These are phyloP conservation scores for Melospiza melodia DNA, from an alignment of 2,113 vertebrate species.

Conservation along the genomic window DNA sequence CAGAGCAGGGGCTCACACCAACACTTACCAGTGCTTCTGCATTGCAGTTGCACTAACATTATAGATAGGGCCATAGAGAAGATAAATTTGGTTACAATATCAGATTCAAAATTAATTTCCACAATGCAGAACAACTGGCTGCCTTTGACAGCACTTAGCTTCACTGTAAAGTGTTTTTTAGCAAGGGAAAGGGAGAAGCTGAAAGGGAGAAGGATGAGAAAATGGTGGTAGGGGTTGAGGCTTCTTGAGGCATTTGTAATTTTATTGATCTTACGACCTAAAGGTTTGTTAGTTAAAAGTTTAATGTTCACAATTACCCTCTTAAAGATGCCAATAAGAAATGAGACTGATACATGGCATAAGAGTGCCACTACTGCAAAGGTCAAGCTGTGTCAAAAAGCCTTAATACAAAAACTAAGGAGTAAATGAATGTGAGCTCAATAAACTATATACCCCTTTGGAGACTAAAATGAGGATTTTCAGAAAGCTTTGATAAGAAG, in stretches of 20 bases:
- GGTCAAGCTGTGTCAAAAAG: not conserved
- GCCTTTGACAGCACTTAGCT: not conserved
- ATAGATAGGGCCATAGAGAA: not conserved
- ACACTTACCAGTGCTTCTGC: not conserved
- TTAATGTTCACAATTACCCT: not conserved
- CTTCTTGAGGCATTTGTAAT: not conserved
- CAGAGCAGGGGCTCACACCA: not conserved
- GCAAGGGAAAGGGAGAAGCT: not conserved
- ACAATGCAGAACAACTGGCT: not conserved
- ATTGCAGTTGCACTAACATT: not conserved
- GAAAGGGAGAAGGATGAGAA: not conserved
- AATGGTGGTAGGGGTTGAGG: fast-evolving
- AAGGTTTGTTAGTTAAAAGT: not conserved
- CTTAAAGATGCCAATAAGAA: not conserved
- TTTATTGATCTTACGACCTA: not conserved
- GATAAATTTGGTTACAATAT: not conserved
- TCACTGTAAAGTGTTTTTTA: not conserved
- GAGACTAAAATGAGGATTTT: not conserved
- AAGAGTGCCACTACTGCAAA: not conserved
- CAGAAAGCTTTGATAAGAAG: not conserved
- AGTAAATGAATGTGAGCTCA: not conserved
- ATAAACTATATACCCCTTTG: not conserved
- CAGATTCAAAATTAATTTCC: not conserved
- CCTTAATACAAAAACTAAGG: not conserved
- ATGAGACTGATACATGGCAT: not conserved